Conservation (phyloP, 2,797 vertebrate genomes). For the Muscicapa comitata region DNA sequence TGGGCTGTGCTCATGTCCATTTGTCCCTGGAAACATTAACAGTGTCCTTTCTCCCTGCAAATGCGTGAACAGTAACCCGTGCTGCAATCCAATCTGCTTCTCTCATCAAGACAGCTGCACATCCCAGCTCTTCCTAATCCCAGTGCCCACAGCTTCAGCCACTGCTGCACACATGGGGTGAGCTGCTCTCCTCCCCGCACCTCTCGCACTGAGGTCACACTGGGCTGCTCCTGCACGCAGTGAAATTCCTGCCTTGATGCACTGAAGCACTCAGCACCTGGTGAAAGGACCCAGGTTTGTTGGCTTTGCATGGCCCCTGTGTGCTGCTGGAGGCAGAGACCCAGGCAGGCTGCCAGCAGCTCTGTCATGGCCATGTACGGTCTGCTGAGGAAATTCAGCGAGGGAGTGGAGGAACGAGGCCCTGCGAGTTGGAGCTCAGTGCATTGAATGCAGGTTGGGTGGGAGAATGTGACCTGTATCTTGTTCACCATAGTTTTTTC, state of each 20-base stretch:
- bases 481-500: neutral
- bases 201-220: neutral
- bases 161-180: neutral
- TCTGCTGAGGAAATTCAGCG: neutral
- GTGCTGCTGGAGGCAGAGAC: neutral
- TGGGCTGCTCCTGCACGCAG: neutral
- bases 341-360: neutral
- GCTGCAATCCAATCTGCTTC: neutral
- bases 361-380: neutral
- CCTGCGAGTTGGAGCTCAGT: fast-evolving
- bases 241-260: neutral
- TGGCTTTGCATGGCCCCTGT: neutral
- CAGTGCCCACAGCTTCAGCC: neutral
- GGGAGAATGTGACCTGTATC: neutral
- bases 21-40: neutral
- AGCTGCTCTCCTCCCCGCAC: neutral
- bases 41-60: neutral
- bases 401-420: neutral
- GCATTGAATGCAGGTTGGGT: neutral
- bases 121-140: neutral
- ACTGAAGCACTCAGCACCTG: neutral
- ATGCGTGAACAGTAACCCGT: fast-evolving
- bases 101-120: neutral
- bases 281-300: neutral
- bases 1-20: fast-evolving